Percentiles rank a stretch among this genome's conserved stretches.
phyloP scores from a whole-genome alignment of 2,113 vertebrate species.

The Ictalurus punctatus region DNA sequence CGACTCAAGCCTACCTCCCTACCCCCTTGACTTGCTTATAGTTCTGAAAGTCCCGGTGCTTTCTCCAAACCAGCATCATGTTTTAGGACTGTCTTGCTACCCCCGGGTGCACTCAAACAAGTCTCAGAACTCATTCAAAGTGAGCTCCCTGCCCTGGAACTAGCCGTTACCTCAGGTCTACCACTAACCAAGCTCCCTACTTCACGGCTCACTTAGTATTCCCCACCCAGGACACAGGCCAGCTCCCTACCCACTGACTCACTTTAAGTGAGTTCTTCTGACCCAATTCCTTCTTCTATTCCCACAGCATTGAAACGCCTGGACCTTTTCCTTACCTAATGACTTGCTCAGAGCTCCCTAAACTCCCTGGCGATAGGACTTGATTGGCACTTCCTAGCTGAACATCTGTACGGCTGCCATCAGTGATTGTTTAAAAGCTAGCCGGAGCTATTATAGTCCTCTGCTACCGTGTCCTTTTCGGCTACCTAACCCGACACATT shows the following conservation, averaged over 20 bases:
- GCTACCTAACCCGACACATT: not conserved
- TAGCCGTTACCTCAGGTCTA: not conserved
- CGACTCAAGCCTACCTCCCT: not conserved
- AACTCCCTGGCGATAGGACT: not conserved
- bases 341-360: not conserved
- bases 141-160: not conserved
- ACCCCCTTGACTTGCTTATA: not conserved
- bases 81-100: not conserved
- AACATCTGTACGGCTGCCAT: not conserved
- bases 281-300: not conserved
- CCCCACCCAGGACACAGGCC: not conserved
- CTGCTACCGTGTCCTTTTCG: not conserved
- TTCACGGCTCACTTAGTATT: not conserved
- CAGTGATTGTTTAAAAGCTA: slow-evolving; percentile 21
- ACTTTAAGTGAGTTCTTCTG: not conserved
- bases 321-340: not conserved
- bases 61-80: not conserved
- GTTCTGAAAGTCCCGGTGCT: not conserved
- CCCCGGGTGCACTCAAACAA: not conserved
- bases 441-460: not conserved
- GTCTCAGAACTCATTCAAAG: not conserved
- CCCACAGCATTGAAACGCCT: not conserved
- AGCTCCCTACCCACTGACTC: not conserved
- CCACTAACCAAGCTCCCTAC: not conserved
- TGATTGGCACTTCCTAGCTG: not conserved